Evolutionary conservation across 1,140 invertebrate genomes (phyloP), one percentile per base, ranked within the genome.

Genomic region (Drosophila pachea): DNA sequence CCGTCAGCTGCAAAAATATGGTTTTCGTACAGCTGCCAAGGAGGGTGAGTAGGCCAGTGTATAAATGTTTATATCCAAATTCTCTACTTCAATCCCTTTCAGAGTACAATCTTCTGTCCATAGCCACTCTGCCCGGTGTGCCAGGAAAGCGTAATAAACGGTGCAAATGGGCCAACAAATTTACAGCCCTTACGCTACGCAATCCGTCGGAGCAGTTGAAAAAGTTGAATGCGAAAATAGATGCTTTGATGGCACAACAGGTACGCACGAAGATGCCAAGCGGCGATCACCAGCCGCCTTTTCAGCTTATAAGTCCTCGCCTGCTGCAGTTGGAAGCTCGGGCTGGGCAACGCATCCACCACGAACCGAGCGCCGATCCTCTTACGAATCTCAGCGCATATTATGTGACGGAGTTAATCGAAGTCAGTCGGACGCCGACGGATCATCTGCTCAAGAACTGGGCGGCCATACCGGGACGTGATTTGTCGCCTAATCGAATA

Each of bases 101-200:
- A 89, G 87, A 81, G 49, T 89, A 89, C 56, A 84, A 76, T 42
- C 35, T 48, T 16, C 48, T 73, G 5, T 35, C 71, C 2, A 38
- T 76, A 33, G 71, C 55, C 0, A 54, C 71, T 4, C 4, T 73
- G 29, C 60, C 74, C 8, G 69, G 54, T 7, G 32, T 55, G 0
- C 2, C 42, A 5, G 40, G 32, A 4, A 78, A 68, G 5, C 68
- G 76, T 3, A 48, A 54, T 5, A 66, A 68, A 11, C 84, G 76
- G 38, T 49, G 55, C 22, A 84, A 81, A 14, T 87, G 86, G 86
- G 78, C 86, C 7, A 87, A 88, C 48, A 87, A 84, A 67, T 89
- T 89, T 49, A 89, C 88, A 5, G 52, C 86, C 0, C 60, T 89
- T 5, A 89, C 88, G 0, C 52, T 86, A 4, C 77, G 86, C 5